These are phyloP conservation scores for Epinotia ramella DNA, from an alignment of 2,888 invertebrate species.

Conservation along the genomic window DNA sequence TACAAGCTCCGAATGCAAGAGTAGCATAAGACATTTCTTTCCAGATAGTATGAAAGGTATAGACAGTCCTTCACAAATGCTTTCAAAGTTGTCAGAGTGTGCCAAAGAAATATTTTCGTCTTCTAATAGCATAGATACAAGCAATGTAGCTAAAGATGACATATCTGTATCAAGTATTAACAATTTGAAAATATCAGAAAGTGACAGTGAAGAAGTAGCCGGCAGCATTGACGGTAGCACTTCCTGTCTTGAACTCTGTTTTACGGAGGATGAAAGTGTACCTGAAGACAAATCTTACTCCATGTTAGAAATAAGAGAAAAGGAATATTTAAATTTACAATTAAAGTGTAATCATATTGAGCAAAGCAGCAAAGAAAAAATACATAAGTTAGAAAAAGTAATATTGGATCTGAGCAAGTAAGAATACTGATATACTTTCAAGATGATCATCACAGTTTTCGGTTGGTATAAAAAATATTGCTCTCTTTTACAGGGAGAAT, in stretches of 20 bases:
- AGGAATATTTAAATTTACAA: conserved; percentile 81
- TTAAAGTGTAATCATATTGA: conserved; percentile 81
- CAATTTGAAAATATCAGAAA: conserved; percentile 79
- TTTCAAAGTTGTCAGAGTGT: conserved; percentile 78
- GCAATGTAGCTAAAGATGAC: conserved; percentile 71
- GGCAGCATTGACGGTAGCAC: conserved; percentile 80
- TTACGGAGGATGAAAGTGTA: conserved; percentile 77
- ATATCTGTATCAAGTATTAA: conserved; percentile 75
- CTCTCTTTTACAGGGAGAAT: conserved; percentile 88
- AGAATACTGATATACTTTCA: conserved; percentile 15
- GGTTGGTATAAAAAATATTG: background rate
- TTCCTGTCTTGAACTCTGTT: conserved; percentile 80
- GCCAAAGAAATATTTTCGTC: conserved; percentile 83
- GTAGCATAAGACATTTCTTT: conserved; percentile 75
- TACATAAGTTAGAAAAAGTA: conserved; percentile 80
- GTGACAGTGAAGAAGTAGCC: conserved; percentile 79
- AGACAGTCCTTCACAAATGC: conserved; percentile 79
- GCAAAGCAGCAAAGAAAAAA: conserved; percentile 76
- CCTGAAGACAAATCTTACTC: conserved; percentile 69
- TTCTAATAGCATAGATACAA: conserved; percentile 76
- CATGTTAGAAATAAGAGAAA: conserved; percentile 76
- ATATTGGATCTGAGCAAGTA: conserved; percentile 88
- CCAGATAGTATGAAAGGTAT: conserved; percentile 78
- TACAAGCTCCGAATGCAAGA: conserved; percentile 75
- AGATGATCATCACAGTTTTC: background rate